phyloP scores from a whole-genome alignment of 2,888 invertebrate genomes.

The Diarsia brunnea region DNA sequence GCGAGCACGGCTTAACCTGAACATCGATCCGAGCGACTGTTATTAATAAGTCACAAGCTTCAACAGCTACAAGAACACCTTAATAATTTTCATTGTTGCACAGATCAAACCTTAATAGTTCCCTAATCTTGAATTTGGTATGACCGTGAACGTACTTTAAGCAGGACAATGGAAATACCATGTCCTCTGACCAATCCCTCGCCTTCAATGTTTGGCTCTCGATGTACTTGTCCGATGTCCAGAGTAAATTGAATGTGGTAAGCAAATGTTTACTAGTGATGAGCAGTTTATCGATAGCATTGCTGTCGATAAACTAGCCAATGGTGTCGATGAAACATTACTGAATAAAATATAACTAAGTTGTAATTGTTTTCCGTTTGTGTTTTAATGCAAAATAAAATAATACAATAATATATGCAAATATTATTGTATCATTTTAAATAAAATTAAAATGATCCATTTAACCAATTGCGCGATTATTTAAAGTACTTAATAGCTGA shows the following conservation, averaged over 20 bases:
- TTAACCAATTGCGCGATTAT: background rate
- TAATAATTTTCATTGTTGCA: background rate
- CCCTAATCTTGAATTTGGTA: background rate
- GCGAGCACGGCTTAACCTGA: no score
- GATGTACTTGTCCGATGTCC: conserved; percentile 53
- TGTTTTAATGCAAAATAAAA: background rate
- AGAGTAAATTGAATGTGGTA: conserved; percentile 69
- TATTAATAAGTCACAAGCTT: no score
- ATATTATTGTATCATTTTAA: background rate
- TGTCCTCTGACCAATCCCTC: conserved; percentile 21
- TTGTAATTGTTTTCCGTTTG: background rate
- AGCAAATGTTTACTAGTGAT: conserved; percentile 67
- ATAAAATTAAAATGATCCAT: background rate
- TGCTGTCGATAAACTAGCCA: background rate
- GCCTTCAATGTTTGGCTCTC: conserved; percentile 50
- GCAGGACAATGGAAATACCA: conserved; percentile 13
- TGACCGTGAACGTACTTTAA: background rate
- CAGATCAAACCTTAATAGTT: background rate
- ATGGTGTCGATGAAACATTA: background rate
- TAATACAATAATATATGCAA: no score
- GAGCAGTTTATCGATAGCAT: conserved; percentile 6
- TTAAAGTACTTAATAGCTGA: background rate
- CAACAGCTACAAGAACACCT: background rate
- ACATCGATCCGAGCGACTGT: no score
- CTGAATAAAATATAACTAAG: background rate